Conservation (phyloP, 2,113 vertebrate species). For the Lepus europaeus region DNA sequence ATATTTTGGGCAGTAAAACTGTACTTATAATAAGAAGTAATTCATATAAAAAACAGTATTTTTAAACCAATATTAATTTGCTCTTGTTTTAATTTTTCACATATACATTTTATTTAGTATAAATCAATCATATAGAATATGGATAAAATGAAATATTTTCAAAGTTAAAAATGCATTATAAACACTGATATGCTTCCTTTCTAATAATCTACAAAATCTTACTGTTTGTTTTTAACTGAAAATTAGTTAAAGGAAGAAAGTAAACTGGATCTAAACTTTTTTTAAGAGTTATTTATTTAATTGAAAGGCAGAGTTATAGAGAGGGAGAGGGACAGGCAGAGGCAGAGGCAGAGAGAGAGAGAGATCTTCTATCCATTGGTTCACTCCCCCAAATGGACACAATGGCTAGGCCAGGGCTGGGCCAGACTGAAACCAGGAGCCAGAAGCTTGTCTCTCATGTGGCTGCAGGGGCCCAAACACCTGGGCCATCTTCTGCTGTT, state of each 20-base stretch:
- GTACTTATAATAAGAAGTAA: not conserved
- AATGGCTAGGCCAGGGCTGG: too few relatives aligned
- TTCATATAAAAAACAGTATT: not conserved
- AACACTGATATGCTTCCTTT: not conserved
- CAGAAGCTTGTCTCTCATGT: too few relatives aligned
- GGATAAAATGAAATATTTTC: constrained; percentile 45
- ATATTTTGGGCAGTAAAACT: not conserved
- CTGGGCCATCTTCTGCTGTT: too few relatives aligned
- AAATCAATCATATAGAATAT: not conserved
- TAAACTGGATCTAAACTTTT: not conserved
- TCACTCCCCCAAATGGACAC: too few relatives aligned
- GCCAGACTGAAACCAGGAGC: too few relatives aligned
- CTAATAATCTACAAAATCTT: not conserved
- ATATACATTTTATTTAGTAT: not conserved
- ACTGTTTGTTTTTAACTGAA: not conserved
- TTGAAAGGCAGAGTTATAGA: too few relatives aligned
- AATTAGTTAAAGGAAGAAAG: not conserved
- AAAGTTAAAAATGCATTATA: not conserved
- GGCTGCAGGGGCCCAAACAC: too few relatives aligned
- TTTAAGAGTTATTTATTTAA: too few relatives aligned
- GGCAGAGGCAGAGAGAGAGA: too few relatives aligned
- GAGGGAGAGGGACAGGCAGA: too few relatives aligned
- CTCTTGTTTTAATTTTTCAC: not conserved
- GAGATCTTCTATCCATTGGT: too few relatives aligned
- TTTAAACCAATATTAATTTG: not conserved